Percentiles rank a stretch among this genome's conserved stretches.
phyloP scores from a whole-genome alignment of 2,888 invertebrate genomes.

The Ashinkailepas kermadecensis region DNA sequence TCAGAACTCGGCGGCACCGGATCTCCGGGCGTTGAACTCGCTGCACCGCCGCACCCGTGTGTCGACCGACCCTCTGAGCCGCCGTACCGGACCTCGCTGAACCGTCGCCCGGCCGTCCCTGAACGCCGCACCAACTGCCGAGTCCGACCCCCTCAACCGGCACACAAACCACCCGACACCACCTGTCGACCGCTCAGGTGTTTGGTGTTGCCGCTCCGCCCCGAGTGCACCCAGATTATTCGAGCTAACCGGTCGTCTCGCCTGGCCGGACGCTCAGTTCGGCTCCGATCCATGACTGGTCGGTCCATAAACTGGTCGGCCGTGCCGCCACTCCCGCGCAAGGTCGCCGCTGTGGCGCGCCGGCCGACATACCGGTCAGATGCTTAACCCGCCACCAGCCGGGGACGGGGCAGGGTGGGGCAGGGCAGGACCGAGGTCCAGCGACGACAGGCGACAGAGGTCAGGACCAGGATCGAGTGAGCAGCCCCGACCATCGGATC shows the following conservation, averaged over 20 bases:
- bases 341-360: conserved; percentile 6
- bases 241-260: neutral
- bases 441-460: neutral
- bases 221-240: neutral
- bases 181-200: neutral
- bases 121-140: no score
- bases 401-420: neutral
- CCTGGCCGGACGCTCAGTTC: no score
- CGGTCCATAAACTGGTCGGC: no score
- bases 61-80: no score
- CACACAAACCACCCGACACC: neutral
- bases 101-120: no score
- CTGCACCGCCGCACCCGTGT: no score
- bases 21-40: no score
- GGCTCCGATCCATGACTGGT: no score
- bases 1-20: no score
- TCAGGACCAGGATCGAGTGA: neutral
- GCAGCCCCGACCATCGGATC: neutral
- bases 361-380: neutral
- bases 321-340: neutral
- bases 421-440: neutral
- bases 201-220: neutral
- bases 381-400: neutral
- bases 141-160: no score
- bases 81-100: no score